Base-by-base conservation (phyloP, 2,113 vertebrate genomes). In the Malurus cyaneus region DNA sequence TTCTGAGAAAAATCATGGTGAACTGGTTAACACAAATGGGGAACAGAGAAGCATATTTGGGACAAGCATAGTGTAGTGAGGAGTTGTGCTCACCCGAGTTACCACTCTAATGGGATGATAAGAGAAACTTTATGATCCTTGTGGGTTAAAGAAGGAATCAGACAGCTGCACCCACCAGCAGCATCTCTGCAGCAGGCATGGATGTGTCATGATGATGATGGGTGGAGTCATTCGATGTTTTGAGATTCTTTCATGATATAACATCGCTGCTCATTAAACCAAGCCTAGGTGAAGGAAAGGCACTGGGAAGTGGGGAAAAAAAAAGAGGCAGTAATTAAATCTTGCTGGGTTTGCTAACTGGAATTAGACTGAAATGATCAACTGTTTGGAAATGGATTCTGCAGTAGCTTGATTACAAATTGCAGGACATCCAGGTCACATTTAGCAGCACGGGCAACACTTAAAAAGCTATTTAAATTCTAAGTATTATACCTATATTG, bases 401-500 rank as follows among this genome's bases (percentile, higher is more conserved):
- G 53, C 62, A 74, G 57, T 42, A 92, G 34, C 52, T 67, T 36
- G 53, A 57, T 91, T 69, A 91, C 57, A 89, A 94, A 92, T 91
- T 74, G 52, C 39, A 84, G 52, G 52, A 80, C 77, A 86, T n/a
- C 14, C 47, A 19, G 19, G 44, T 42, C 82, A 90, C 60, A 12
- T 86, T 64, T 49, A 90, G 72, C 72, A 69, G 36, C 60, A 57
- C 0, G 0, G 44, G 76, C 39, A 96, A 83, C 84, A 60, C 31
- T 89, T 86, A 34, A 88, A 91, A 93, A 57, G 18, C 76, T 69
- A 65, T 83, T 69, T 80, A 83, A 74, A 78, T 91, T 42, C 81
- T 61, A 87, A 92, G 73, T 88, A 67, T 91, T 62, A 89, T 70
- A 89, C 32, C 46, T 67, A 4, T 86, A 95, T 94, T 97, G 96